Evolutionary conservation across 2,888 invertebrate genomes (phyloP).

Genomic region (Yponomeuta cagnagella): DNA sequence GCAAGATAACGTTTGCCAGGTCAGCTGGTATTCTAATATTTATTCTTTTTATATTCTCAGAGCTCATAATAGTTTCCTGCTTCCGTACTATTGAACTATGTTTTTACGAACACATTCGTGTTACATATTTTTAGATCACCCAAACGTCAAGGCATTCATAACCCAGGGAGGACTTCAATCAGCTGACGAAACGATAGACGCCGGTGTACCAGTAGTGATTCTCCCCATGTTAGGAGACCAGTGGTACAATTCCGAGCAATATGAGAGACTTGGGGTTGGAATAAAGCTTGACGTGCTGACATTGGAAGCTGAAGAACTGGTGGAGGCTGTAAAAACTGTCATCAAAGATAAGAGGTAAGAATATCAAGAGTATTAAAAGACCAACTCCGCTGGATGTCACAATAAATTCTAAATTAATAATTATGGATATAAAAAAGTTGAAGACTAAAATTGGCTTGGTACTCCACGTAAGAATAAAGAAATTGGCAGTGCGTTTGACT

Average conservation of each 20-base stretch:
- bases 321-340: conserved; percentile 15
- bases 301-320: conserved; percentile 23
- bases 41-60: too few relatives aligned
- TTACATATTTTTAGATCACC: conserved; percentile 27
- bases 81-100: too few relatives aligned
- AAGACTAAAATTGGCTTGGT: too few relatives aligned
- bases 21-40: too few relatives aligned
- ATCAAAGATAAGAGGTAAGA: conserved; percentile 23
- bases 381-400: too few relatives aligned
- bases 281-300: conserved; percentile 24
- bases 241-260: conserved; percentile 26
- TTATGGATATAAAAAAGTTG: too few relatives aligned
- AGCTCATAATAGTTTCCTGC: too few relatives aligned
- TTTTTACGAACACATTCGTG: not conserved
- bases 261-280: conserved; percentile 28
- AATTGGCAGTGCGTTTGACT: too few relatives aligned
- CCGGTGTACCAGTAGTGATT: conserved; percentile 29
- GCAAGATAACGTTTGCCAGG: too few relatives aligned
- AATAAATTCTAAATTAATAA: not conserved
- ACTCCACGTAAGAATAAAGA: too few relatives aligned
- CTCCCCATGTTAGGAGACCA: conserved; percentile 31
- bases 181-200: conserved; percentile 30
- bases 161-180: conserved; percentile 32
- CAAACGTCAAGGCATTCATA: conserved; percentile 30
- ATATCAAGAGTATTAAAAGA: not conserved